Percentiles rank a stretch among this genome's conserved stretches.
Conservation (phyloP, 35 echinoderm and acorn worm species). For the Eucidaris tribuloides region DNA sequence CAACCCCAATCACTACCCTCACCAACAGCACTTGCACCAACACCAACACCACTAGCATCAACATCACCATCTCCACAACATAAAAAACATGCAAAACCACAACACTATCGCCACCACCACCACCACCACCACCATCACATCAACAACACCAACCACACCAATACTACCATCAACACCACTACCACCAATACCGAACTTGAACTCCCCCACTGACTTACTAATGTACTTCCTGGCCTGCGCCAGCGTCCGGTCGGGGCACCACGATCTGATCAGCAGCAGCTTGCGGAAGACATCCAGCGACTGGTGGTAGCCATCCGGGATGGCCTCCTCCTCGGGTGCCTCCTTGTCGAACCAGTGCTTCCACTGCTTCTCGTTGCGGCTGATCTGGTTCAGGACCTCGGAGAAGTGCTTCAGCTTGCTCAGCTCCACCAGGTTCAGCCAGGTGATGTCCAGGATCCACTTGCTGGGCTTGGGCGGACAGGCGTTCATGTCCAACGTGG, state of each 20-base stretch:
- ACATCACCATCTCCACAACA: too few species aligned
- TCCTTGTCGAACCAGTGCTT: constrained; percentile 99
- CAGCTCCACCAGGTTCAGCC: constrained; percentile 97
- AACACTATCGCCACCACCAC: too few species aligned
- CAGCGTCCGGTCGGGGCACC: constrained; percentile 96
- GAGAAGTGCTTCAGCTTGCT: constrained; percentile 91
- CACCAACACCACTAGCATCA: too few species aligned
- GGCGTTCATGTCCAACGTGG: constrained; percentile 85
- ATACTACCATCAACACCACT: too few species aligned
- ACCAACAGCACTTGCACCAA: too few species aligned
- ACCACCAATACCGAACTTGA: background rate
- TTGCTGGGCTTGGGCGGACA: constrained; percentile 91
- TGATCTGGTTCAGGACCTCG: constrained; percentile 91
- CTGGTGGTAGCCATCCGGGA: constrained; percentile 95
- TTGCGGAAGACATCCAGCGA: constrained; percentile 91
- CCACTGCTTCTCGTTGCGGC: constrained; percentile 97
- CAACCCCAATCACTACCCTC: too few species aligned
- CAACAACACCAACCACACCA: background rate
- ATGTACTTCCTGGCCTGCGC: constrained; percentile 95
- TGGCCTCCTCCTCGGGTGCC: constrained; percentile 83
- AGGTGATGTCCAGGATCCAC: constrained; percentile 98
- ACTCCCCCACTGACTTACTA: constrained; percentile 37
- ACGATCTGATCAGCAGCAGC: constrained; percentile 83
- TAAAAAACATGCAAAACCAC: too few species aligned
- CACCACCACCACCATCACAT: too few species aligned